Percentiles rank a stretch among this genome's conserved stretches.
Evolutionary conservation across 92 coral and sea anemone genomes (phyloP).

Genomic region (Epizoanthus stellaris): DNA sequence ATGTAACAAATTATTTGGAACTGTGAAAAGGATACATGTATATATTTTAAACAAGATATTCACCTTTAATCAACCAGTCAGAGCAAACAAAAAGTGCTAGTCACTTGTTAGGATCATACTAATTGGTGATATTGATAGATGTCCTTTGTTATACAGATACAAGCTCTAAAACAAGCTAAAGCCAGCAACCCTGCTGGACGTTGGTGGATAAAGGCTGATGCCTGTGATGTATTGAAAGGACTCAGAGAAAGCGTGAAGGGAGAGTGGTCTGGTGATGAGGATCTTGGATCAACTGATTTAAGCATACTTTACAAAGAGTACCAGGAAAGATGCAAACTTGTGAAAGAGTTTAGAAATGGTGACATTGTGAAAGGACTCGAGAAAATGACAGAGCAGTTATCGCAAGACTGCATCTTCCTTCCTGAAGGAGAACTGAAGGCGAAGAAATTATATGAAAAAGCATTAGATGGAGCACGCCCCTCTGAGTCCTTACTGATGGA

Average conservation of each 20-base stretch:
- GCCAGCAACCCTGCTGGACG: slow-evolving; percentile 56
- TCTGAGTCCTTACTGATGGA: slow-evolving; percentile 43
- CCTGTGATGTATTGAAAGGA: slow-evolving; percentile 71
- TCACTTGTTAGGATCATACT: no score
- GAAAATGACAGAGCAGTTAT: slow-evolving; percentile 21
- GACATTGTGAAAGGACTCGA: background rate
- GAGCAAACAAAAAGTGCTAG: no score
- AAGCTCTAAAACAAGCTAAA: slow-evolving; percentile 52
- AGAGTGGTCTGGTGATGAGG: slow-evolving; percentile 80
- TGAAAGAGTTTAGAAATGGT: slow-evolving; percentile 13
- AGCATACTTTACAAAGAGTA: slow-evolving; percentile 41
- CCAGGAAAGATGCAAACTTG: slow-evolving; percentile 31
- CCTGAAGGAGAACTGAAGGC: slow-evolving; percentile 29
- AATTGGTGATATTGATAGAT: slow-evolving; percentile 12
- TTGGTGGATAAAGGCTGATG: slow-evolving; percentile 92
- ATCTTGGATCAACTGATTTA: slow-evolving; percentile 56
- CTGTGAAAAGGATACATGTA: no score
- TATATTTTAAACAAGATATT: no score
- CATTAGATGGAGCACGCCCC: slow-evolving; percentile 26
- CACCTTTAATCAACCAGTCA: no score
- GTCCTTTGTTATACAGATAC: slow-evolving; percentile 45
- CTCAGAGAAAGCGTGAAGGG: slow-evolving; percentile 69
- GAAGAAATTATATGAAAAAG: slow-evolving; percentile 40
- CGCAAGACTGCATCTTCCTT: slow-evolving; percentile 53
- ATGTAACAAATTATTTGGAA: no score